Evolutionary conservation across 2,113 vertebrate species (phyloP).

Genomic region (Pseudopodoces humilis): DNA sequence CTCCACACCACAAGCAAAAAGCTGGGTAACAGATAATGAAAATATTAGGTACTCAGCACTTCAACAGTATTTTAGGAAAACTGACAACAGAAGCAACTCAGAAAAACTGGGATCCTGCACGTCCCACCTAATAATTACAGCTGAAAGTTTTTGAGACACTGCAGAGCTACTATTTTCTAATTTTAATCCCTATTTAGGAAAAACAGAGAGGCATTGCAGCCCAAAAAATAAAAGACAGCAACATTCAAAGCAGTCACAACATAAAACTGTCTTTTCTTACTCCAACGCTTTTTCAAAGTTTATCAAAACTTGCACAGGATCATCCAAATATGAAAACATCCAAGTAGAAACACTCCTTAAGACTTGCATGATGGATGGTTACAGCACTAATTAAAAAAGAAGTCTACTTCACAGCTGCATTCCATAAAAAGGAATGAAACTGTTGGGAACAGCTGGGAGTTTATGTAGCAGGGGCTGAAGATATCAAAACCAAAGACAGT

Average conservation of each 20-base stretch:
- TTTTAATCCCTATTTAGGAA: not conserved
- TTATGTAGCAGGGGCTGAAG: not conserved
- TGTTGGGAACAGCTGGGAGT: not conserved
- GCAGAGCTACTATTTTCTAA: not conserved
- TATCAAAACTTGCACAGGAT: not conserved
- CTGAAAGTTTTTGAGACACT: not conserved
- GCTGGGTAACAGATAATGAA: not conserved
- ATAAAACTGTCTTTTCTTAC: not conserved
- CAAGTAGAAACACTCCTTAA: not conserved
- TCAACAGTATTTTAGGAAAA: not conserved
- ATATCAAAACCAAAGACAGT: not conserved
- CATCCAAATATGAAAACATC: not conserved
- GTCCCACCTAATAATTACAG: not conserved
- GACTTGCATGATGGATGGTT: not conserved
- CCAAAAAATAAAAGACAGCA: not conserved
- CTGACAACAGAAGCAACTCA: not conserved
- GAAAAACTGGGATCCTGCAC: not conserved
- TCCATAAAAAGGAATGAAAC: constrained; percentile 19
- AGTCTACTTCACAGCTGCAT: not conserved
- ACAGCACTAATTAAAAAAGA: not conserved
- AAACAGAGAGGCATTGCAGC: not conserved
- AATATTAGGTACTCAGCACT: not conserved
- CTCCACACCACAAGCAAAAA: not conserved
- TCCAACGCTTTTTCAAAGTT: not conserved
- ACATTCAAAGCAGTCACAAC: not conserved